Percentiles rank a stretch among this genome's conserved stretches.
Evolutionary conservation across 2,113 vertebrate species (phyloP).

Genomic region (Anoplopoma fimbria): DNA sequence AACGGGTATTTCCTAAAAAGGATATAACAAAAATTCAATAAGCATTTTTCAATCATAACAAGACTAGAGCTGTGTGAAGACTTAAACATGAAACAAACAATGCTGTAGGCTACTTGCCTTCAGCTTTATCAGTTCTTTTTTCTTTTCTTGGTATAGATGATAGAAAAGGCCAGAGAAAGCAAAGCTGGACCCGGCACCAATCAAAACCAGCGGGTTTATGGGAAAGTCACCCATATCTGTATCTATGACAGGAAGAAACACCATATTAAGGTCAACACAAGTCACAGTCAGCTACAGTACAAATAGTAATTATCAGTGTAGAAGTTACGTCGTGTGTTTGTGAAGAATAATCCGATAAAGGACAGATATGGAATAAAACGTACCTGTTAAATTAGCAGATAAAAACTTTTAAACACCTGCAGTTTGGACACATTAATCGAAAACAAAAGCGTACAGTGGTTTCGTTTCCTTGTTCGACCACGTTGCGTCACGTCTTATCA

Average conservation of each 20-base stretch:
- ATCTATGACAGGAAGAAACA: not conserved
- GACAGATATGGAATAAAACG: not conserved
- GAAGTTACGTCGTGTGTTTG: not conserved
- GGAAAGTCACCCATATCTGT: constrained; percentile 78
- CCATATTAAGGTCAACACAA: not conserved
- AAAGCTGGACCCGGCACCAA: constrained; percentile 81
- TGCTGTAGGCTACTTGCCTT: constrained; percentile 60
- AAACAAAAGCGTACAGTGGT: not conserved
- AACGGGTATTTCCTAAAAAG: constrained; percentile 77
- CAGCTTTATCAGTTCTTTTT: constrained; percentile 71
- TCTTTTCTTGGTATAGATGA: constrained; percentile 77
- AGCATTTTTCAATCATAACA: not conserved
- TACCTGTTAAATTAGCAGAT: not conserved
- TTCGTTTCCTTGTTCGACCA: constrained; percentile 48
- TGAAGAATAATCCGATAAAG: not conserved
- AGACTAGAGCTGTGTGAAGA: not conserved
- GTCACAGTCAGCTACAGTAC: not conserved
- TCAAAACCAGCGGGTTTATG: constrained; percentile 68
- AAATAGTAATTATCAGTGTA: not conserved
- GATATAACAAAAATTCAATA: not conserved
- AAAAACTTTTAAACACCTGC: not conserved
- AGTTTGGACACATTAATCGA: not conserved
- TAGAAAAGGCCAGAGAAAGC: constrained; percentile 82
- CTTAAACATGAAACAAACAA: not conserved
- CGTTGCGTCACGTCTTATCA: constrained; percentile 16